Evolutionary conservation across 2,113 vertebrate genomes (phyloP).

Genomic region (Nothocercus nigrocapillus): DNA sequence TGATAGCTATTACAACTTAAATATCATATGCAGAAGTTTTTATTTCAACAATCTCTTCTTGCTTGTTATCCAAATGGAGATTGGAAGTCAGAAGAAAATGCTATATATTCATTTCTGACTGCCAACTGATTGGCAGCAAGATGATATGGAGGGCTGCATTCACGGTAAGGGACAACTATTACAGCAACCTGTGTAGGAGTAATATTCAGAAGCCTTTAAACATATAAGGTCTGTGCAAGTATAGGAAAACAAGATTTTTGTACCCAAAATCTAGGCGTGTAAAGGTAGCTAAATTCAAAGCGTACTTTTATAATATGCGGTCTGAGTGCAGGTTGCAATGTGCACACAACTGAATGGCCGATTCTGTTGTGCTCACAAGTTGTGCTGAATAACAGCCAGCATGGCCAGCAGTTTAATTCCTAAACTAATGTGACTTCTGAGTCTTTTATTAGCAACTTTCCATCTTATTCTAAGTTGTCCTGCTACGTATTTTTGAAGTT

Average conservation of each 20-base stretch:
- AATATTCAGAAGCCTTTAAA: background rate
- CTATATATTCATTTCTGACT: background rate
- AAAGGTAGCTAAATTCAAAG: background rate
- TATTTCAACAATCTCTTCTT: background rate
- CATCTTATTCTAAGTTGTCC: conserved; percentile 21
- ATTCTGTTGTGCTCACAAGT: background rate
- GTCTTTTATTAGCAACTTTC: conserved; percentile 30
- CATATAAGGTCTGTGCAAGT: background rate
- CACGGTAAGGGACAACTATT: background rate
- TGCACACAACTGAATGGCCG: background rate
- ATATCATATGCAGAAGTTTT: background rate
- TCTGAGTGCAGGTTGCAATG: background rate
- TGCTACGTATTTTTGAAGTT: background rate
- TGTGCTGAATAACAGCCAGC: background rate
- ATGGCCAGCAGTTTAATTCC: background rate
- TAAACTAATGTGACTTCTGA: background rate
- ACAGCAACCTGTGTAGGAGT: background rate
- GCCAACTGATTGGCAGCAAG: background rate
- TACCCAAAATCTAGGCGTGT: background rate
- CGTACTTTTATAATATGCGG: background rate
- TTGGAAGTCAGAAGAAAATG: background rate
- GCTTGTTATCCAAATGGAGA: background rate
- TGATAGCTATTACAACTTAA: conserved; percentile 1
- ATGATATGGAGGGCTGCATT: background rate
- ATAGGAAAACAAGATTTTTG: background rate